Base-by-base conservation (phyloP, 2,113 vertebrate species). In the Todiramphus saurophagus region DNA sequence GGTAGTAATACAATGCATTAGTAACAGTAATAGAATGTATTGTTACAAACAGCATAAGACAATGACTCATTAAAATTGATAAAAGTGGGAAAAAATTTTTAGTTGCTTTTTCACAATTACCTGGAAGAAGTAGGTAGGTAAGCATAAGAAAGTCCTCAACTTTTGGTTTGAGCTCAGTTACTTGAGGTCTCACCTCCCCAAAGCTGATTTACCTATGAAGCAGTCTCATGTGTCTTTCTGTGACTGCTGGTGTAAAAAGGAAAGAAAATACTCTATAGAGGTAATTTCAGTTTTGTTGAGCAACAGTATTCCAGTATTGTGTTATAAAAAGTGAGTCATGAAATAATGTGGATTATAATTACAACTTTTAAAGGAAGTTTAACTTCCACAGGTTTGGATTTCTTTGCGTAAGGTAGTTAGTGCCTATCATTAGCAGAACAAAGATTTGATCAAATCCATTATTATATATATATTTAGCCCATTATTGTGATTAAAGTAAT, bases 381-480 rank as follows among this genome's bases (percentile, higher is more conserved):
- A 70, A 90, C 33, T 66, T 8, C 16, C 16, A 79, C 83, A 41
- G 41, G 41, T 13, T 41, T 41, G 41, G 41, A 41, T 41, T 41
- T 41, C 41, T 41, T 41, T 41, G 41, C 41, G 13, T 41, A 41
- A 41, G 41, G 41, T 41, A 41, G 41, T 41, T 41, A 41, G 41
- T 41, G 41, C 37, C 46, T 48, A 48, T 67, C 93, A 75, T 85
- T 96, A 78, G 33, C 75, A 74, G 84, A 95, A 94, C 21, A 86
- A 96, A 63, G 77, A 55, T 41, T 94, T 96, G 77, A 95, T 93
- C 27, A 87, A 93, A 91, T 73, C 68, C 11, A 33, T 77, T 86
- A 51, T 28, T 83, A 24, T 75, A 67, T 79, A 85, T 88, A 41
- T 93, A 50, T 88, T 85, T 55, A 92, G n/a, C 44, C 55, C 44